Evolutionary conservation across 1,140 invertebrate genomes (phyloP), one percentile per base, ranked within the genome.

Genomic region (Tetramorium parvispinum): DNA sequence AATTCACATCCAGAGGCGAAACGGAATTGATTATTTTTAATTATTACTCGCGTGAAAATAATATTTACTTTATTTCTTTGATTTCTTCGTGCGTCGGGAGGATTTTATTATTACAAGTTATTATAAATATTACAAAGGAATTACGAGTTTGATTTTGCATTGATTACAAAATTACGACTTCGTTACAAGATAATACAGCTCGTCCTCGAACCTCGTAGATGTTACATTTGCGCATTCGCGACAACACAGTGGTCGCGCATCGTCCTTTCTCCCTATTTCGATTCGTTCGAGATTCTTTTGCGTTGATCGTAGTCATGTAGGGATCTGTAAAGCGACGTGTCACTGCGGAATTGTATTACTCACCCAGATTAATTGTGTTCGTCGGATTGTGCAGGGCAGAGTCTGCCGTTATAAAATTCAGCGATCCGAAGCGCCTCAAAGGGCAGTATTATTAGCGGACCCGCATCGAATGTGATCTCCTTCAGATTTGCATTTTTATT

Each of bases 341-440:
- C 73, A 71, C 88, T 57, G 66, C 85, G 71, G 61, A 87, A 87
- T 89, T 78, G 82, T 87, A 81, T 79, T 55, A 53, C 51, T 78
- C 82, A 71, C 73, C 51, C 53, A 70, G 43, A 82, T 55, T 27
- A 87, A 87, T 27, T 55, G 53, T 53, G 71, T 71, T 81, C 49
- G 86, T 85, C 37, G 70, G 18, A 85, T 77, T 57, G 53, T 53
- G 43, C 82, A n/a, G 61, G 11, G 21, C 49, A 59, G 51, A 21
- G 77, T 37, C 27, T 68, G 75, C 21, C 27, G 32, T n/a, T 51
- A 32, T 49, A 49, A 53, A 63, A 66, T 63, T 77, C 65, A 75
- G 49, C 27, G 46, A 73, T 57, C 76, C 46, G 88, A 78, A 46
- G 51, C 83, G 43, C 53, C 59, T 76, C 46, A 27, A 24, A 49